Conservation (phyloP, 2,113 vertebrate genomes). For the Cinclus mexicanus region DNA sequence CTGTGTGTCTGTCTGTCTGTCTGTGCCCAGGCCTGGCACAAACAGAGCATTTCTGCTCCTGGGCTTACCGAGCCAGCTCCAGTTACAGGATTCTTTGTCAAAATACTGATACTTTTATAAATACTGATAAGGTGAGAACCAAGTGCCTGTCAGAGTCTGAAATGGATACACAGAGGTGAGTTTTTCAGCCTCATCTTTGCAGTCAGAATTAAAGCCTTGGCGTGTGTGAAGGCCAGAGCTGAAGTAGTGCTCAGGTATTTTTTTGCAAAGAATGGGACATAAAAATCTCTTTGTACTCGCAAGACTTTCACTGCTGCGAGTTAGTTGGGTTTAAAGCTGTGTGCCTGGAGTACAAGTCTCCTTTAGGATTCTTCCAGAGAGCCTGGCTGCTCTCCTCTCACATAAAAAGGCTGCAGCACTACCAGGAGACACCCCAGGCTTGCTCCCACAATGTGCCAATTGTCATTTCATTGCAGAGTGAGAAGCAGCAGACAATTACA, state of each 20-base stretch:
- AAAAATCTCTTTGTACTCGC: not conserved
- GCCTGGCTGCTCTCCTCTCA: rapidly evolving
- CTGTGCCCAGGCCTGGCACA: not conserved
- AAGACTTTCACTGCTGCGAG: not conserved
- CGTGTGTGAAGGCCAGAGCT: not conserved
- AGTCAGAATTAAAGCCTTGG: not conserved
- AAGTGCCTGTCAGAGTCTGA: not conserved
- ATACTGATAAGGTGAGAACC: not conserved
- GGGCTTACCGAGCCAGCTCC: not conserved
- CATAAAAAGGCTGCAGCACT: not conserved
- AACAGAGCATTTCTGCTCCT: not conserved
- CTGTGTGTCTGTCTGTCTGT: too few species aligned
- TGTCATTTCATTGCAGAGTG: not conserved
- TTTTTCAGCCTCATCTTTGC: not conserved
- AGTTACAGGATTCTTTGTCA: not conserved
- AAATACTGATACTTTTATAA: not conserved
- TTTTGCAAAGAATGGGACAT: not conserved
- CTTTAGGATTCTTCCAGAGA: not conserved
- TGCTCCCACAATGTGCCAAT: not conserved
- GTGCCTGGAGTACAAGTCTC: not conserved
- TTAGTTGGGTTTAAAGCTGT: not conserved
- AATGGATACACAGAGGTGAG: not conserved
- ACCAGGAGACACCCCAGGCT: not conserved
- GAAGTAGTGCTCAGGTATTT: not conserved
- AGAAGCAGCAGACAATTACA: not conserved